These are phyloP conservation scores for Azorinus chamasolen DNA, from an alignment of 2,888 invertebrate species.

Conservation along the genomic window DNA sequence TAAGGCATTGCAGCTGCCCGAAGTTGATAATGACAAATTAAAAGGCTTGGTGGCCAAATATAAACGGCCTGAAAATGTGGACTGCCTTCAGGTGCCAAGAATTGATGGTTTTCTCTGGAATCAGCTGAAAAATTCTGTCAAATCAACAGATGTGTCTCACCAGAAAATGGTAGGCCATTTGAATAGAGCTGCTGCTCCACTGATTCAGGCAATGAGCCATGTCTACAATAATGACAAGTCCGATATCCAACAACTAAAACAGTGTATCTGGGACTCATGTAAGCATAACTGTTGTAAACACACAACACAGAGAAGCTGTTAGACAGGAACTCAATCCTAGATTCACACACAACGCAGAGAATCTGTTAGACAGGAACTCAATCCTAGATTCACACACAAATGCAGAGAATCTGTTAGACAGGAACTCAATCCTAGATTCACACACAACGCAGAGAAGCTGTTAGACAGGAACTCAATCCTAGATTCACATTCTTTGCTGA, in stretches of 20 bases:
- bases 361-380: neutral
- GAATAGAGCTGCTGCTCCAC: neutral
- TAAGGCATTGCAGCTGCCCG: too few relatives aligned
- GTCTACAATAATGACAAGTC: neutral
- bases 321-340: neutral
- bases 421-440: neutral
- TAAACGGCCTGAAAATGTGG: neutral
- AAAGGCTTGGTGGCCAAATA: neutral
- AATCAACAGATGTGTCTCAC: neutral
- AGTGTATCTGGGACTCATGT: neutral
- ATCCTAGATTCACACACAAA: neutral
- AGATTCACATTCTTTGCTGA: neutral
- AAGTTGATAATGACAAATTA: slow-evolving; percentile 2
- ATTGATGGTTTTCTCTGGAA: neutral
- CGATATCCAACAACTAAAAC: neutral
- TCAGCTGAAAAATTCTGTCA: neutral
- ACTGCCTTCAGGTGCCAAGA: neutral
- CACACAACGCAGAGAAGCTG: neutral
- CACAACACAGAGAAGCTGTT: neutral
- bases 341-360: neutral
- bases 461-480: neutral
- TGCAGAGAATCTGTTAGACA: neutral
- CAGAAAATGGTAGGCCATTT: neutral
- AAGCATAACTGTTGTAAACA: neutral
- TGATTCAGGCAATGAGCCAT: neutral